phyloP scores from a whole-genome alignment of 2,888 invertebrate species.

The Graphium colonna region DNA sequence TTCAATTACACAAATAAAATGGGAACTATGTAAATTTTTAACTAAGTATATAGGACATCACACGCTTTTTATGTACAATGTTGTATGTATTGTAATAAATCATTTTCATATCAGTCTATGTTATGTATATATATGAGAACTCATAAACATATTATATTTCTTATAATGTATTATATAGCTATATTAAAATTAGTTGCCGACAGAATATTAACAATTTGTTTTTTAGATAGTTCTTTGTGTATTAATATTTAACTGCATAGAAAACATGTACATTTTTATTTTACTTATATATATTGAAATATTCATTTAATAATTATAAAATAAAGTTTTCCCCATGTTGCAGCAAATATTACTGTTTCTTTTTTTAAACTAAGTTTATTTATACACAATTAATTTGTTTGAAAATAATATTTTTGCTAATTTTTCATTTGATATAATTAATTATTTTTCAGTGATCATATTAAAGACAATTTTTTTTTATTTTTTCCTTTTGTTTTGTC shows the following conservation, averaged over 20 bases:
- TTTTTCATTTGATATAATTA: neutral
- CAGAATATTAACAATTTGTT: neutral
- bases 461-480: constrained; percentile 38
- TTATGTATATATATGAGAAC: neutral
- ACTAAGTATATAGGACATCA: neutral
- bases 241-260: neutral
- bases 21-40: neutral
- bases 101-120: constrained; percentile 21
- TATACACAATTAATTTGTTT: neutral
- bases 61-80: constrained; percentile 6
- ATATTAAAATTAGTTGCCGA: neutral
- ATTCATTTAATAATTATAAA: neutral
- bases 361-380: neutral
- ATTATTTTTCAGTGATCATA: constrained; percentile 13
- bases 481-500: constrained; percentile 31
- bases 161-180: neutral
- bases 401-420: constrained; percentile 1
- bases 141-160: neutral
- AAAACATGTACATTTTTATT: neutral
- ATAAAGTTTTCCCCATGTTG: neutral
- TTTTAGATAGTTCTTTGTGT: neutral
- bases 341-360: neutral
- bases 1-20: neutral
- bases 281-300: neutral
- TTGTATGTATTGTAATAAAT: neutral